These are phyloP conservation scores for Rhizoglyphus robini DNA, from an alignment of 1,140 invertebrate species.

Conservation along the genomic window DNA sequence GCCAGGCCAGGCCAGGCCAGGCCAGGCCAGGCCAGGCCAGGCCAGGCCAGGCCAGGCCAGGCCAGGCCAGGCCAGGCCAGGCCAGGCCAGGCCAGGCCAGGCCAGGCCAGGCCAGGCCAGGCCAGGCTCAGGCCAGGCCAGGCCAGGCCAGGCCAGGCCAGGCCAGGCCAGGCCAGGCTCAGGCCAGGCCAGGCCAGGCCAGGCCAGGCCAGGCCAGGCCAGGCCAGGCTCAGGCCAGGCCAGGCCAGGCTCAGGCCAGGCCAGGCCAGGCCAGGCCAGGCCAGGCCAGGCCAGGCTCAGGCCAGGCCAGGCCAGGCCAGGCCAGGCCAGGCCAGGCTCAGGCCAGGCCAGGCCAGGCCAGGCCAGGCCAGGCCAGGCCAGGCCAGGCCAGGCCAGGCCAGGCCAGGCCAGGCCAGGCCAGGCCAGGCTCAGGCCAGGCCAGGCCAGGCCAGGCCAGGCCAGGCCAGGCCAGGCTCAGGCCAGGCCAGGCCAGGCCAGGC, in stretches of 20 bases:
- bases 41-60: slow-evolving; percentile 27
- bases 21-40: slow-evolving; percentile 25
- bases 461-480: slow-evolving; percentile 27
- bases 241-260: slow-evolving; percentile 28
- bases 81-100: slow-evolving; percentile 27
- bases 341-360: slow-evolving; percentile 27
- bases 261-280: slow-evolving; percentile 27
- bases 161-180: slow-evolving; percentile 27
- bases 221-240: slow-evolving; percentile 28
- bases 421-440: slow-evolving; percentile 25
- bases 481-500: slow-evolving; percentile 25
- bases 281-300: slow-evolving; percentile 27
- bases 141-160: slow-evolving; percentile 27
- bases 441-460: slow-evolving; percentile 27
- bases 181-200: slow-evolving; percentile 26
- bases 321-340: slow-evolving; percentile 27
- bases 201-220: slow-evolving; percentile 26
- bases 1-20: slow-evolving; percentile 27
- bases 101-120: slow-evolving; percentile 28
- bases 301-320: slow-evolving; percentile 28
- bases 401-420: slow-evolving; percentile 27
- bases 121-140: slow-evolving; percentile 26
- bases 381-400: slow-evolving; percentile 28
- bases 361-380: slow-evolving; percentile 28
- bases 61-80: slow-evolving; percentile 28